Evolutionary conservation across 2,888 invertebrate species (phyloP).

Genomic region (Urechis unicinctus): DNA sequence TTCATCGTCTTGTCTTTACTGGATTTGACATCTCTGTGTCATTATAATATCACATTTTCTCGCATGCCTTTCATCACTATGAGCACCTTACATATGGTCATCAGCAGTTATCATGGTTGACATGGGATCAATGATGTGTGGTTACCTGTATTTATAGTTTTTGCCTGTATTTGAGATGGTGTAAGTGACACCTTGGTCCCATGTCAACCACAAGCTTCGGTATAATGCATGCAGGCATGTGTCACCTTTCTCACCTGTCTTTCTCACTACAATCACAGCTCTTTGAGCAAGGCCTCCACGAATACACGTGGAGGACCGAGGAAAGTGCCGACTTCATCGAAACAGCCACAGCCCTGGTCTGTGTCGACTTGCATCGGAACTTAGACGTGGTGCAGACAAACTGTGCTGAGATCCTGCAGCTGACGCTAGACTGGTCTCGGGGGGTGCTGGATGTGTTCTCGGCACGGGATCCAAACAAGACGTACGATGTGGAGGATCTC

Average conservation of each 20-base stretch:
- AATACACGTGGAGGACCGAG: slow-evolving; percentile 47
- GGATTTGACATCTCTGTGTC: too few species aligned
- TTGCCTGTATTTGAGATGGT: too few species aligned
- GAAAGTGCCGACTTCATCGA: slow-evolving; percentile 50
- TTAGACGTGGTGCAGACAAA: slow-evolving; percentile 47
- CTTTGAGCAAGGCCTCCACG: slow-evolving; percentile 43
- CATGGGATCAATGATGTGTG: too few species aligned
- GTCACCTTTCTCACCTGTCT: background rate
- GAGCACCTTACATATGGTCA: too few species aligned
- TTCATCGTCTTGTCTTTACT: too few species aligned
- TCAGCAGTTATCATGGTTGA: too few species aligned
- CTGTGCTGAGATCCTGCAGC: slow-evolving; percentile 39
- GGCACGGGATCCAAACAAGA: slow-evolving; percentile 25
- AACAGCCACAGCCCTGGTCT: slow-evolving; percentile 44
- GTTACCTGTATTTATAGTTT: too few species aligned
- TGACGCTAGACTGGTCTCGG: slow-evolving; percentile 44
- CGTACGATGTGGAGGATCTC: slow-evolving; percentile 44
- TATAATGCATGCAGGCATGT: background rate
- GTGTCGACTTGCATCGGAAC: slow-evolving; percentile 43
- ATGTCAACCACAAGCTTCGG: too few species aligned
- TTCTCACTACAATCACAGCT: slow-evolving; percentile 32
- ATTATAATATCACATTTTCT: too few species aligned
- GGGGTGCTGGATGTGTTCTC: slow-evolving; percentile 41
- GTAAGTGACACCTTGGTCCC: too few species aligned
- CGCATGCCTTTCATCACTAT: too few species aligned